phyloP scores from a whole-genome alignment of 2,113 vertebrate species.

The Vanacampus margaritifer region DNA sequence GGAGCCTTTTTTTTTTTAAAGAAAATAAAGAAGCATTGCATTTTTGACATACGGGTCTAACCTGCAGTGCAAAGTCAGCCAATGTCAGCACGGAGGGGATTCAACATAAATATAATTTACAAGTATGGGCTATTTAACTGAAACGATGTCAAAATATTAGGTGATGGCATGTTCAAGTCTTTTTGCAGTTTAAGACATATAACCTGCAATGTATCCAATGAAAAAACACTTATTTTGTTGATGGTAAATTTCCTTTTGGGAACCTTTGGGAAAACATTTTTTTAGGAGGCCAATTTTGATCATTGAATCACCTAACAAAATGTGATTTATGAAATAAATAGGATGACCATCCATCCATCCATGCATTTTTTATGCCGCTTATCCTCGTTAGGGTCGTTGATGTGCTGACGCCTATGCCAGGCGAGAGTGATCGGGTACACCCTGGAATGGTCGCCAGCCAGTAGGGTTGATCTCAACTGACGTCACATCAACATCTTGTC shows the following conservation, averaged over 20 bases:
- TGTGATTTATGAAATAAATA: not conserved
- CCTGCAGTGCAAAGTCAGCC: not conserved
- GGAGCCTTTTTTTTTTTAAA: not conserved
- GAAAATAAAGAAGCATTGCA: not conserved
- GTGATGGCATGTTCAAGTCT: not conserved
- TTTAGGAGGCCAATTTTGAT: too few relatives aligned
- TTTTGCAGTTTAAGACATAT: not conserved
- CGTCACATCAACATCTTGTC: too few relatives aligned
- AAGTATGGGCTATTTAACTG: not conserved
- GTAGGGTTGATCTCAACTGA: too few relatives aligned
- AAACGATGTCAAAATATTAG: slow-evolving; percentile 8
- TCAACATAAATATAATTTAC: not conserved
- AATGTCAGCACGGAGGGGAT: not conserved
- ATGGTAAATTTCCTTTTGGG: not conserved
- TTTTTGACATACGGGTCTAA: not conserved
- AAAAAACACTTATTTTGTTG: not conserved
- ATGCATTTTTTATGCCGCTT: not conserved
- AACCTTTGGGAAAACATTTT: not conserved
- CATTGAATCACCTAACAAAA: not conserved
- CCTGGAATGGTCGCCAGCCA: too few relatives aligned
- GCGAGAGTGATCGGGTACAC: too few relatives aligned
- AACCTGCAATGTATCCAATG: not conserved
- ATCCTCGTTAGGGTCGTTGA: too few relatives aligned
- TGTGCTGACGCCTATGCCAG: too few relatives aligned
- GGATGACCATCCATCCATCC: too few relatives aligned